These are phyloP conservation scores for Caenorhabditis angaria DNA, from an alignment of 2,888 invertebrate genomes.

Conservation along the genomic window DNA sequence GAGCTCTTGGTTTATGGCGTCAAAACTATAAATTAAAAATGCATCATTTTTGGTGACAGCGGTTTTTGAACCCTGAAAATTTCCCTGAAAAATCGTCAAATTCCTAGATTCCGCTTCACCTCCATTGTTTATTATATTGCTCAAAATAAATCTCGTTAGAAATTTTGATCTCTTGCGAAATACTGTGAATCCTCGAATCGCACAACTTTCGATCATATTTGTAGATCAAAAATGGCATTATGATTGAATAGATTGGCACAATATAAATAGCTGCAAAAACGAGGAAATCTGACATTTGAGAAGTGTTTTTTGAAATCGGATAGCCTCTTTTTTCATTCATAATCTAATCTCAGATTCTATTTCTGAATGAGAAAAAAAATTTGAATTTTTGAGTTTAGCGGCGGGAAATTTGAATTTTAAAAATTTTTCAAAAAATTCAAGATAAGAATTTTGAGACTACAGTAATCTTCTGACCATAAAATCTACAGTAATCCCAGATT, in stretches of 20 bases:
- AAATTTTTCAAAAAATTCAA: no score
- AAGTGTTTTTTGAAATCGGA: conserved; percentile 3
- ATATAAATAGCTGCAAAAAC: conserved; percentile 30
- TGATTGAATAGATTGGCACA: conserved; percentile 28
- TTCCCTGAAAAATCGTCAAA: not conserved
- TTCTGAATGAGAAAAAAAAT: no score
- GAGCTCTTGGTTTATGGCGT: no score
- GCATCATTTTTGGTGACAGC: no score
- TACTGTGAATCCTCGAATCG: conserved; percentile 3
- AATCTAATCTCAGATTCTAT: no score
- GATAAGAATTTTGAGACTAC: no score
- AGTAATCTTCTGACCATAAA: no score
- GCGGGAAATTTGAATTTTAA: no score
- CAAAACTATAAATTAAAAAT: no score
- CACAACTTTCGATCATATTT: conserved; percentile 17
- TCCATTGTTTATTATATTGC: conserved; percentile 27
- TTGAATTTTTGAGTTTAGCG: no score
- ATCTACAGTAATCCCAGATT: no score
- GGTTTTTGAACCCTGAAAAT: conserved; percentile 6
- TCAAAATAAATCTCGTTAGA: conserved; percentile 21
- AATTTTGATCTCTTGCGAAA: conserved; percentile 15
- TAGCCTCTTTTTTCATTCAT: no score
- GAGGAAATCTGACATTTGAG: not conserved
- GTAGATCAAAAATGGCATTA: conserved; percentile 30
- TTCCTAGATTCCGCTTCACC: not conserved